Conservation (phyloP, 92 coral and sea anemone genomes). For the Pocillopora grandis region DNA sequence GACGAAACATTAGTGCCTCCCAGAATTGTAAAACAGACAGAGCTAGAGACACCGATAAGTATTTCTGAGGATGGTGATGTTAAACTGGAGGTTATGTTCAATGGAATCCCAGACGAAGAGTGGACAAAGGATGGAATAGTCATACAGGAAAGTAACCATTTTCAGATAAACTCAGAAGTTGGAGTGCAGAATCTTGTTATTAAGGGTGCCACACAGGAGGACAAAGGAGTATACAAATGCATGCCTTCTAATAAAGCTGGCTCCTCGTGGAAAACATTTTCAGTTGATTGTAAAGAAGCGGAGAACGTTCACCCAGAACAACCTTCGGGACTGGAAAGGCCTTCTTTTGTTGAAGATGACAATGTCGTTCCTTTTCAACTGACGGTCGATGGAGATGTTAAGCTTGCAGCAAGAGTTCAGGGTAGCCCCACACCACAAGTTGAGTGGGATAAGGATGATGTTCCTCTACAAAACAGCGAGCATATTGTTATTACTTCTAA, state of each 20-base stretch:
- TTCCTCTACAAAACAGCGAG: conserved; percentile 52
- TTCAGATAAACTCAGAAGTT: conserved; percentile 55
- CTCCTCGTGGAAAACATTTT: conserved; percentile 69
- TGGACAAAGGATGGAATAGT: conserved; percentile 80
- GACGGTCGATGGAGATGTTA: conserved; percentile 84
- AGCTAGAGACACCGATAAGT: conserved; percentile 30
- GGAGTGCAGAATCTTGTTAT: conserved; percentile 78
- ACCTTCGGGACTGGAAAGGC: conserved; percentile 28
- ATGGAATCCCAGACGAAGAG: conserved; percentile 69
- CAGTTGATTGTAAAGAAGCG: conserved; percentile 78
- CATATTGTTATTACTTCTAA: conserved; percentile 62
- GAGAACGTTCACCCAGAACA: conserved; percentile 22
- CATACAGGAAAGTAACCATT: conserved; percentile 58
- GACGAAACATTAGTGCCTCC: conserved; percentile 85
- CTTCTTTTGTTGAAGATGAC: conserved; percentile 72
- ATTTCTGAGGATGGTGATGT: conserved; percentile 83
- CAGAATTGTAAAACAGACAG: conserved; percentile 74
- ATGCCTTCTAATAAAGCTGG: conserved; percentile 79
- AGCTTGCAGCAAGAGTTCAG: conserved; percentile 73
- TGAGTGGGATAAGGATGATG: conserved; percentile 83
- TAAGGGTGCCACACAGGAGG: conserved; percentile 71
- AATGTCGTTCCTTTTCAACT: conserved; percentile 68
- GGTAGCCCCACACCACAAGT: conserved; percentile 75
- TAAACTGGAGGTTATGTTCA: conserved; percentile 74
- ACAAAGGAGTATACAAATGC: conserved; percentile 80